Base-by-base conservation (phyloP, 2,797 vertebrate genomes). In the Rousettus madagascariensis region DNA sequence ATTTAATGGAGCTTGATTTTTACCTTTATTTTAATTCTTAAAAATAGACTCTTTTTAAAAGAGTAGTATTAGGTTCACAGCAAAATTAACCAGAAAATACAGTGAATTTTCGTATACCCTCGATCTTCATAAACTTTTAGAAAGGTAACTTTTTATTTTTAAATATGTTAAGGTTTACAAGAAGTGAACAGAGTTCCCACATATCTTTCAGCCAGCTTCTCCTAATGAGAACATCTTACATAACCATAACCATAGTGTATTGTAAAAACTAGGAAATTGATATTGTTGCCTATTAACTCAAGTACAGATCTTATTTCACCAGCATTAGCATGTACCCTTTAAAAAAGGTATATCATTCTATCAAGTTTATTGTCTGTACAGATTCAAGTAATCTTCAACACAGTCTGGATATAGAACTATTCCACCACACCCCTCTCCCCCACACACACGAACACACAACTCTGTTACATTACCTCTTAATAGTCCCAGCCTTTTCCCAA, bases 151-250 rank as follows among this genome's bases (percentile, higher is more conserved):
- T 94, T 16, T 16, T 41, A 80, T n/a, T 79, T 91, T 85, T 26
- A 94, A 88, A 63, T 65, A 71, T 89, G 88, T 87, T 55, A 94
- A 94, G 49, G 78, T 59, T 51, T 33, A 86, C 36, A 38, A 20
- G 51, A 61, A 30, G 19, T 93, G 19, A 86, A 63, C 59, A 94
- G n/a, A 22, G 16, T 78, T 74, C 22, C 17, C 5, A 30, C 30
- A 20, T 80, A 19, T 20, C 15, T 90, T 68, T 83, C 26, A 72
- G 19, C 7, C 12, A 36, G 26, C 30, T 92, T 83, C n/a, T 87
- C 19, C 49, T 38, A 95, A 79, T 79, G 30, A 88, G 41, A 49
- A 36, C 33, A 49, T n/a, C 26, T 66, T 63, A 41, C 11, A 55
- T 86, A 83, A 78, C 36, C 46, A 77, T 9, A 68, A 33, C 16